Percentiles rank a stretch among this genome's conserved stretches.
Evolutionary conservation across 2,797 vertebrate genomes (phyloP).

Genomic region (Bovichtus diacanthus): DNA sequence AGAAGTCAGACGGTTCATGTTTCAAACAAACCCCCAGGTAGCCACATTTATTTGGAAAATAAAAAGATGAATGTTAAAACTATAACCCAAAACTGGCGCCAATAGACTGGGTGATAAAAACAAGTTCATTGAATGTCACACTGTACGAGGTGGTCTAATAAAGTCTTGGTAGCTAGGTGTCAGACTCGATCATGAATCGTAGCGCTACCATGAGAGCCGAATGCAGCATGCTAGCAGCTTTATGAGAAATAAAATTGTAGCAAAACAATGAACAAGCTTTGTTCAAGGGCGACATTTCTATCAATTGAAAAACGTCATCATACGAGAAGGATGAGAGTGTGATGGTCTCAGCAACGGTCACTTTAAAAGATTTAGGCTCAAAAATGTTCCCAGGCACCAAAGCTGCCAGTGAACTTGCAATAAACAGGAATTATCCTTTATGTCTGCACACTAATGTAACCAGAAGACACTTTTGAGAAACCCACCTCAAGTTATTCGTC

Average conservation of each 20-base stretch:
- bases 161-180: neutral
- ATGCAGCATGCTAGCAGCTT: too few species aligned
- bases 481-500: neutral
- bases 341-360: neutral
- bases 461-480: neutral
- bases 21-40: neutral
- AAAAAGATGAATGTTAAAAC: neutral
- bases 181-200: too few species aligned
- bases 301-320: neutral
- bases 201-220: too few species aligned
- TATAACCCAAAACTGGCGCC: neutral
- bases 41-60: neutral
- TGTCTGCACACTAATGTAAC: neutral
- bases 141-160: neutral
- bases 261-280: neutral
- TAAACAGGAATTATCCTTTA: neutral
- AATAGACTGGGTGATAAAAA: neutral
- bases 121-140: neutral
- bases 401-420: neutral
- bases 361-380: neutral
- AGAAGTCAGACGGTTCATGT: neutral
- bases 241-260: too few species aligned
- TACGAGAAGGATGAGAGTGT: neutral
- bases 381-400: too few species aligned
- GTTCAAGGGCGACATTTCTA: neutral